Base-by-base conservation (phyloP, 2,888 invertebrate genomes). In the Odontocerum albicorne region DNA sequence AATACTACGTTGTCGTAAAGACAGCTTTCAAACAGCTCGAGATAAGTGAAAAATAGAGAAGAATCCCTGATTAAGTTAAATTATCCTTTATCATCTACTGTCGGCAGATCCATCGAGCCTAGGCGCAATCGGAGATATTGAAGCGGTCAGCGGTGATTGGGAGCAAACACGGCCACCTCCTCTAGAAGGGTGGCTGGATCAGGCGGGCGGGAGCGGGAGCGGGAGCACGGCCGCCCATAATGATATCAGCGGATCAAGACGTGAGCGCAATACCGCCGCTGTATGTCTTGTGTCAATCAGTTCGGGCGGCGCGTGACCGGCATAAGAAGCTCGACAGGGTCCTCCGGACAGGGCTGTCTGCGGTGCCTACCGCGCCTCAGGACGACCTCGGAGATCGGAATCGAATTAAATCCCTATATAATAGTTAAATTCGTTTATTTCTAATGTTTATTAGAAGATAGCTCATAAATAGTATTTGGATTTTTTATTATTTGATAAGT, bases 251-350 rank as follows among this genome's bases (percentile, higher is more conserved):
- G 60, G 60, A 60, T 60, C 57, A 57, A 57, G 70, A 77, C 77
- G 77, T 78, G 78, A 71, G 70, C 68, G 65, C 77, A 73, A 77
- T 77, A 67, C 43, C 50, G 32, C 39, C 60, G 46, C 55, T 60
- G 60, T 60, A 60, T 60, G 60, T 60, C 60, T 60, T 55, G 57
- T 57, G 60, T 60, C 60, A 60, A 60, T 60, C 60, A 60, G 60
- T 54, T 46, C 43, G 51, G 46, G 50, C 43, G 42, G 60, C 55
- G 55, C 57, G 60, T 60, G 60, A 57, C 60, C 57, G 22, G 60
- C 54, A 60, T 57, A 45, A 45, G 32, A 50, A 44, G 27, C 17
- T n/a, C n/a, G n/a, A n/a, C n/a, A n/a, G n/a, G n/a, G n/a, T n/a
- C n/a, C n/a, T n/a, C n/a, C n/a, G n/a, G n/a, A n/a, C n/a, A n/a